Conservation (phyloP, 2,888 invertebrate genomes). For the Crematogaster levior region DNA sequence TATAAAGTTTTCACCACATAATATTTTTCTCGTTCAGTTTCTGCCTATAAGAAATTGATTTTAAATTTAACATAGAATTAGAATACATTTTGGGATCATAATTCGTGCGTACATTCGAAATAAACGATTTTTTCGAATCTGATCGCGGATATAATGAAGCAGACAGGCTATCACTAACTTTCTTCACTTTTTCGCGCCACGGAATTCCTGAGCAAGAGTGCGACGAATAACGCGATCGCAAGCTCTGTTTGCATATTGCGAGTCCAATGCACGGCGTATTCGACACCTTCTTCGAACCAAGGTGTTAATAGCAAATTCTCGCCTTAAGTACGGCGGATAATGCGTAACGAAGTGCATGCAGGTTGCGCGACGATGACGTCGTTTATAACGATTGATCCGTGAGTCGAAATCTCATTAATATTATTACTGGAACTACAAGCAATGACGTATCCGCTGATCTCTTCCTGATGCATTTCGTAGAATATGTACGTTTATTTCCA, state of each 20-base stretch:
- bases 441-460: constrained; percentile 9
- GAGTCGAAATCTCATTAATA: constrained; percentile 12
- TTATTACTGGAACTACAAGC: neutral
- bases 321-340: constrained; percentile 2
- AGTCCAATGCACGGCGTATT: neutral
- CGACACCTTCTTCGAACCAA: neutral
- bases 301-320: constrained; percentile 5
- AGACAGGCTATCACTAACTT: constrained; percentile 56
- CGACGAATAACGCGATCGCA: neutral
- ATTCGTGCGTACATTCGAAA: constrained; percentile 11
- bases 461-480: neutral
- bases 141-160: constrained; percentile 5
- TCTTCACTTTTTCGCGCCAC: constrained; percentile 61
- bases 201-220: constrained; percentile 10
- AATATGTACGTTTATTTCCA: neutral
- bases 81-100: neutral
- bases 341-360: constrained; percentile 11
- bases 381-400: constrained; percentile 23
- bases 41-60: neutral
- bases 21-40: neutral
- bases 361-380: neutral
- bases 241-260: constrained; percentile 17
- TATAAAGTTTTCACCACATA: neutral
- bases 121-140: neutral
- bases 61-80: neutral